Evolutionary conservation across 2,113 vertebrate species (phyloP).

Genomic region (Pavo muticus): DNA sequence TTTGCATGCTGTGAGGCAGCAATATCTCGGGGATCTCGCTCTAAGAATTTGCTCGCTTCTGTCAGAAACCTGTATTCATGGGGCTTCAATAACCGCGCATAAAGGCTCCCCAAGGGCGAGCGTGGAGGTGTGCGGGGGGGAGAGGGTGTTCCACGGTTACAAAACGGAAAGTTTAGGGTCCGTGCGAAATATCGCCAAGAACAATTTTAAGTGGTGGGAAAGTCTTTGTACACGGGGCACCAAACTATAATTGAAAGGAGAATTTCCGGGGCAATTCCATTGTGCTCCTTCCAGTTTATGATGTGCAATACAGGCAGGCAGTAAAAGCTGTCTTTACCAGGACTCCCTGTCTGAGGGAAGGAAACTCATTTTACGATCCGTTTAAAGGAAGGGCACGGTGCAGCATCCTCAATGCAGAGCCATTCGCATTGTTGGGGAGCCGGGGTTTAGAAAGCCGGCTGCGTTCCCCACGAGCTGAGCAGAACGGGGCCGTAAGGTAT

Average conservation of each 20-base stretch:
- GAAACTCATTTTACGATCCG: slow-evolving; percentile 80
- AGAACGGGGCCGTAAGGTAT: neutral
- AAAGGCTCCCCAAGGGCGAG: slow-evolving; percentile 8
- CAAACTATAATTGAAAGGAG: slow-evolving; percentile 83
- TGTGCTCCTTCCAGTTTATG: slow-evolving; percentile 85
- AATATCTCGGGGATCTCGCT: neutral
- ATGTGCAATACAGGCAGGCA: slow-evolving; percentile 84
- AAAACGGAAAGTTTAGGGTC: slow-evolving; percentile 62
- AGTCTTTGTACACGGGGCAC: slow-evolving; percentile 79
- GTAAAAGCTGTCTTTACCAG: slow-evolving; percentile 80
- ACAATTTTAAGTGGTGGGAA: slow-evolving; percentile 75
- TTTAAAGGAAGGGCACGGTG: slow-evolving; percentile 72
- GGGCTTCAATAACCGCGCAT: neutral
- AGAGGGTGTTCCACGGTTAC: neutral
- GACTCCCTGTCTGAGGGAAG: slow-evolving; percentile 69
- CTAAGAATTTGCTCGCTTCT: slow-evolving; percentile 10
- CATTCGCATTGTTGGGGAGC: slow-evolving; percentile 57
- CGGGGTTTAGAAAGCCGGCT: slow-evolving; percentile 29
- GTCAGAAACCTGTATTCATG: slow-evolving; percentile 9
- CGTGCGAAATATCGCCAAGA: slow-evolving; percentile 61
- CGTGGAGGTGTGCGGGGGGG: neutral
- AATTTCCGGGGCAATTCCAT: slow-evolving; percentile 87
- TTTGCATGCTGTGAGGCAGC: neutral
- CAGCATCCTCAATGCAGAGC: slow-evolving; percentile 61
- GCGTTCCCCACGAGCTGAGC: neutral